These are phyloP conservation scores for Neotragus pygmaeus DNA, from an alignment of 2,113 vertebrate genomes.

Conservation along the genomic window DNA sequence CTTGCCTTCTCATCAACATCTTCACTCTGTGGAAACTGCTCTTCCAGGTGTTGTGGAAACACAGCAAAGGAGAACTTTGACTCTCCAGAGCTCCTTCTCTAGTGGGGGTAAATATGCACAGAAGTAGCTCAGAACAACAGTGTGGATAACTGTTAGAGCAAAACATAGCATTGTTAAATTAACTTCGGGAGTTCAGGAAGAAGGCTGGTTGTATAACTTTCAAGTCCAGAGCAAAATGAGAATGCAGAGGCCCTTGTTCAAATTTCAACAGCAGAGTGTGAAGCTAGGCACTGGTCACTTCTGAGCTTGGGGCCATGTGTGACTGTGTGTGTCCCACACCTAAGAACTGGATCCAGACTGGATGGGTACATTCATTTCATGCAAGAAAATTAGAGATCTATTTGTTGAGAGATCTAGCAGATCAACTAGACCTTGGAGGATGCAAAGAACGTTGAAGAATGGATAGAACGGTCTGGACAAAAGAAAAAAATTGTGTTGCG, in stretches of 20 bases:
- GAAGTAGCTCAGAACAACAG: neutral
- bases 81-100: neutral
- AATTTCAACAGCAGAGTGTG: neutral
- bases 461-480: neutral
- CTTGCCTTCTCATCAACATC: neutral
- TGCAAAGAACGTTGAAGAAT: neutral
- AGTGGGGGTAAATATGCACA: neutral
- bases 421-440: neutral
- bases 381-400: neutral
- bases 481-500: neutral
- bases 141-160: neutral
- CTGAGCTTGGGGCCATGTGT: neutral
- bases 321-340: neutral
- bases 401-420: neutral
- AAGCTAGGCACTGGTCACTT: neutral
- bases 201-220: too few species aligned
- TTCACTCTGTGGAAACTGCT: neutral
- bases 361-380: neutral
- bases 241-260: neutral
- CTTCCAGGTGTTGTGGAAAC: neutral
- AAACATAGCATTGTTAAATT: neutral
- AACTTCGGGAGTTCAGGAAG: neutral
- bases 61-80: neutral
- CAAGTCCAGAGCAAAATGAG: neutral
- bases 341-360: rapidly evolving